Evolutionary conservation across 2,797 vertebrate species (phyloP), one percentile per base, ranked within the genome.

Genomic region (Furcifer pardalis): DNA sequence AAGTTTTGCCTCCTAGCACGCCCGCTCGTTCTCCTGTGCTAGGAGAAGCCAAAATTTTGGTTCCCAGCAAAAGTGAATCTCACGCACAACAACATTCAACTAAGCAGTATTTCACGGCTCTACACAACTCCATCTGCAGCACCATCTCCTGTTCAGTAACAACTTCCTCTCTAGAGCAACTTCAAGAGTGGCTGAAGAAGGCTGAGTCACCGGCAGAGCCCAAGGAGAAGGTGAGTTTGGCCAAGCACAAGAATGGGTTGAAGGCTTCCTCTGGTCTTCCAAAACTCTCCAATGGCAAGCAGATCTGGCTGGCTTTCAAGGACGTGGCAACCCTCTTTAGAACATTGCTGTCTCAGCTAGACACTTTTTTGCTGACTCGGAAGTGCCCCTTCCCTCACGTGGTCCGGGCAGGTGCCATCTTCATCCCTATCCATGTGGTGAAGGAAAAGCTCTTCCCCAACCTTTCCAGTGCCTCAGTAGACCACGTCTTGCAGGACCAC

Each of bases 341-440:
- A 27, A 93, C 92, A 4, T 94, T 99, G 44, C 95, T 97, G 0
- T 89, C 94, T 44, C 96, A 97, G 90, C 85, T 99, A 85, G 92
- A 95, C 72, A 95, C 95, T 79, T 99, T 98, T 49, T 89, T 95
- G 30, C 83, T 87, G 1, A 91, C 94, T 5, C 91, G 94, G 0
- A 94, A 92, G 77, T 99, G 97, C 83, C 98, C 98, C 1, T 99
- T 99, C 78, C 98, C 98, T 0, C 97, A 99, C 0, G 98, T 99
- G 0, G 97, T 98, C 82, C 95, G 99, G 30, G 96, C 98, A 0
- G 97, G 98, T 0, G 95, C 97, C 0, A 91, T 98, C 89, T 99
- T 99, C 79, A 96, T 99, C 71, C 98, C 99, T 86, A 99, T 99
- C 96, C 94, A 98, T 5, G 96, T 99, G 91, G 96, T 99, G 92